A percentile compares a stretch with the other conserved stretches of the same genome.
Conservation (phyloP, 30 jellyfish, hydroid and myxozoan species). For the Turritopsis dohrnii region DNA sequence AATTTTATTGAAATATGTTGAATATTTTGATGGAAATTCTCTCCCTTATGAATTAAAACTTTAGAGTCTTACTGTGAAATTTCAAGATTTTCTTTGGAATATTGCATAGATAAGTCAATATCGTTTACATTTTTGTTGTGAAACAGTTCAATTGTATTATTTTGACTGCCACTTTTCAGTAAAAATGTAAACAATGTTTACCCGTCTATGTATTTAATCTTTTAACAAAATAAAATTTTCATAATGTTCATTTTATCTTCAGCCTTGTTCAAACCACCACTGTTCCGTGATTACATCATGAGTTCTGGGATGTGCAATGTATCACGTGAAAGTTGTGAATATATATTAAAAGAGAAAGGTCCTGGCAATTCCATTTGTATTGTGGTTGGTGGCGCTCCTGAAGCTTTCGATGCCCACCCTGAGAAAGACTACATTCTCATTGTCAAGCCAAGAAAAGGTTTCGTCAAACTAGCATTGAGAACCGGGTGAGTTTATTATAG, state of each 20-base stretch:
- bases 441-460: conserved; percentile 61
- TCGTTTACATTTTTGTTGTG: no score
- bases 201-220: neutral
- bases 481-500: conserved; percentile 56
- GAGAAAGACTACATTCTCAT: conserved; percentile 41
- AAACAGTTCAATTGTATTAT: no score
- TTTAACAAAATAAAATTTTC: neutral
- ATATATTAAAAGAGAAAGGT: conserved; percentile 50
- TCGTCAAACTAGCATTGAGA: conserved; percentile 58
- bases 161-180: no score
- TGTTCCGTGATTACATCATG: conserved; percentile 72
- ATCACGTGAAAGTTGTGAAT: conserved; percentile 69
- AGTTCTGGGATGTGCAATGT: conserved; percentile 81
- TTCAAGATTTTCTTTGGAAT: no score
- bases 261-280: conserved; percentile 84
- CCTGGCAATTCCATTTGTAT: conserved; percentile 73
- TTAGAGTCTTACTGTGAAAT: no score
- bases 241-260: neutral
- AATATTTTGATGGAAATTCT: no score
- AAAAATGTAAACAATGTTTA: neutral
- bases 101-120: no score
- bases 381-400: conserved; percentile 89
- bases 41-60: no score
- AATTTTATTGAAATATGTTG: no score
- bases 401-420: conserved; percentile 76